Base-by-base conservation (phyloP, 1,140 invertebrate species). In the Polyergus mexicanus region DNA sequence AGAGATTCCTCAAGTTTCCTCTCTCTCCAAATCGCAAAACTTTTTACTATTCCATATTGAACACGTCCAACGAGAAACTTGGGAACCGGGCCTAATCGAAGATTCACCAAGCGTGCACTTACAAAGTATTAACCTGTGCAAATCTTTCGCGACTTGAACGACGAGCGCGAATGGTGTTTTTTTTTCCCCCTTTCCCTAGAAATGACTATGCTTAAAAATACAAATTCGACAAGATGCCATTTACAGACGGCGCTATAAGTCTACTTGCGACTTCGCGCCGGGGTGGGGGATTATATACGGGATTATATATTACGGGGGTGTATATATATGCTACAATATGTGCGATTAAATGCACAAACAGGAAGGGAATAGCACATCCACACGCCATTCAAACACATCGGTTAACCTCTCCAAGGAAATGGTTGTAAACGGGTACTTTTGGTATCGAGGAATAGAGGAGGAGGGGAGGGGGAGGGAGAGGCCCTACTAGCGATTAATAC, bases 311-410 rank as follows among this genome's bases (percentile, higher is more conserved):
- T 86, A 41, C 63, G 41, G 19, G 35, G 35, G n/a, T 68, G 60
- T 78, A 88, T 77, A 62, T 88, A 85, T 54, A 89, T 60, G 35
- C 44, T 87, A 78, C 85, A 63, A 74, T 51, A 51, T 5, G 77
- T 75, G 87, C 65, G 86, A 88, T 90, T 91, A 89, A 86, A 90
- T 86, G 88, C 87, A 92, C 63, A 77, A 89, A 86, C 56, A 83
- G 68, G 89, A 91, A 92, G 92, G 90, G 89, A 91, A 84, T 91
- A 92, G 92, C 91, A 89, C 93, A 94, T 94, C 92, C 93, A 92
- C 86, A 91, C 90, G 81, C 80, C 94, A 93, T 94, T 94, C 93
- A 94, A 80, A 91, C 91, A 92, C 88, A 88, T 92, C 92, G 90
- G 88, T 93, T 91, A 85, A 92, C 85, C 65, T 84, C 90, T 92